Evolutionary conservation across 23 tunicate genomes (phyloP).

Genomic region (Halocynthia aurantium): DNA sequence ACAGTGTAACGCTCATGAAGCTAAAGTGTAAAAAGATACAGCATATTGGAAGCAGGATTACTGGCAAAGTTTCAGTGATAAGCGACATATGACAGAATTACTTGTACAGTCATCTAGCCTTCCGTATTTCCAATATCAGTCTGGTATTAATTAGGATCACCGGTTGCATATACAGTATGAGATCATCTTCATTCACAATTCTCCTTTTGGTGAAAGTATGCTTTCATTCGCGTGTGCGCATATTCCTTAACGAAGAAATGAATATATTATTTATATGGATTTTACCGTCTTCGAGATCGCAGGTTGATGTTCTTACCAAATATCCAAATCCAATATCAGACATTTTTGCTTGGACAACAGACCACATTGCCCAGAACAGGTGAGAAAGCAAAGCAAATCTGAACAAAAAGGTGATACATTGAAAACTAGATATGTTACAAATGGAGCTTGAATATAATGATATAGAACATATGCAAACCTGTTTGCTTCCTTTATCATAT

Average conservation of each 20-base stretch:
- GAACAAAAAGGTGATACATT: background rate
- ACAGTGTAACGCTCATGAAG: too few species aligned
- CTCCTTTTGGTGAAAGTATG: conserved; percentile 39
- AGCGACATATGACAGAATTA: too few species aligned
- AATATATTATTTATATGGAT: background rate
- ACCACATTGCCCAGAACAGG: conserved; percentile 93
- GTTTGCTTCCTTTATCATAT: conserved; percentile 46
- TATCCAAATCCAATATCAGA: conserved; percentile 91
- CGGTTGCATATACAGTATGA: background rate
- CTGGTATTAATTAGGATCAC: background rate
- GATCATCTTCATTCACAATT: background rate
- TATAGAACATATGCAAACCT: conserved; percentile 10
- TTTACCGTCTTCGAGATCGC: background rate
- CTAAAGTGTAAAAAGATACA: too few species aligned
- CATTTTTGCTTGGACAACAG: conserved; percentile 90
- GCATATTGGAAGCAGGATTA: too few species aligned
- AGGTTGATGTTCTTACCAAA: conserved; percentile 32
- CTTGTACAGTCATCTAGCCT: too few species aligned
- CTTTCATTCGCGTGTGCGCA: conserved; percentile 45
- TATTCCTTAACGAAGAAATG: conserved; percentile 43
- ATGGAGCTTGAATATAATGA: background rate
- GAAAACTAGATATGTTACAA: background rate
- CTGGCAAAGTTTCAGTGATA: too few species aligned
- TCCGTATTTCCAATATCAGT: too few species aligned
- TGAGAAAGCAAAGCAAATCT: conserved; percentile 75